Percentiles rank a stretch among this genome's conserved stretches.
Conservation (phyloP, 2,888 invertebrate species). For the Platycheirus albimanus region DNA sequence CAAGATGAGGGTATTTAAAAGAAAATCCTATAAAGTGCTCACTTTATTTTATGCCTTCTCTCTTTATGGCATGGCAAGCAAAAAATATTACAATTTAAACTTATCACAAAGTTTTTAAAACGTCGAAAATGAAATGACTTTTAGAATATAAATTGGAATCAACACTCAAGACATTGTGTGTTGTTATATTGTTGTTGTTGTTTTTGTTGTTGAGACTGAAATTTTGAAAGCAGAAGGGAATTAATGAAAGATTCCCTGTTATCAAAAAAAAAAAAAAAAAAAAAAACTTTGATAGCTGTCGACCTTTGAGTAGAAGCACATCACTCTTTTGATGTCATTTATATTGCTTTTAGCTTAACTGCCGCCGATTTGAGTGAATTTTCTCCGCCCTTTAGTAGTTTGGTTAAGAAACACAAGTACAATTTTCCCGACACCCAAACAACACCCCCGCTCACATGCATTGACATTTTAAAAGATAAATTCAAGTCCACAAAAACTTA, state of each 20-base stretch:
- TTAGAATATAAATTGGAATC: slow-evolving; percentile 2
- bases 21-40: background rate
- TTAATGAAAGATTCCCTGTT: background rate
- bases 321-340: slow-evolving; percentile 17
- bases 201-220: background rate
- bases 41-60: background rate
- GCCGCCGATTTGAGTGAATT: background rate
- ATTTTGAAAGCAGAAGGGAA: no score
- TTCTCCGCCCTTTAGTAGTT: background rate
- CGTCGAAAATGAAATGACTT: slow-evolving; percentile 9
- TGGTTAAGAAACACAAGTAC: background rate
- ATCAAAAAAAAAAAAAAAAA: no score
- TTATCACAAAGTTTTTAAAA: background rate
- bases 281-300: slow-evolving; percentile 12
- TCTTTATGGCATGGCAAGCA: background rate
- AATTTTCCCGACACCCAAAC: background rate
- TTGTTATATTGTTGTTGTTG: background rate
- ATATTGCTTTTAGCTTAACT: slow-evolving; percentile 15
- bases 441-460: background rate
- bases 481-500: background rate
- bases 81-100: background rate
- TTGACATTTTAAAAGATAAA: slow-evolving; percentile 6
- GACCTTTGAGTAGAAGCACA: background rate
- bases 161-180: background rate
- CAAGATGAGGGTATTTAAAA: background rate